Base-by-base conservation (phyloP, 2,113 vertebrate species). In the Amia ocellicauda region DNA sequence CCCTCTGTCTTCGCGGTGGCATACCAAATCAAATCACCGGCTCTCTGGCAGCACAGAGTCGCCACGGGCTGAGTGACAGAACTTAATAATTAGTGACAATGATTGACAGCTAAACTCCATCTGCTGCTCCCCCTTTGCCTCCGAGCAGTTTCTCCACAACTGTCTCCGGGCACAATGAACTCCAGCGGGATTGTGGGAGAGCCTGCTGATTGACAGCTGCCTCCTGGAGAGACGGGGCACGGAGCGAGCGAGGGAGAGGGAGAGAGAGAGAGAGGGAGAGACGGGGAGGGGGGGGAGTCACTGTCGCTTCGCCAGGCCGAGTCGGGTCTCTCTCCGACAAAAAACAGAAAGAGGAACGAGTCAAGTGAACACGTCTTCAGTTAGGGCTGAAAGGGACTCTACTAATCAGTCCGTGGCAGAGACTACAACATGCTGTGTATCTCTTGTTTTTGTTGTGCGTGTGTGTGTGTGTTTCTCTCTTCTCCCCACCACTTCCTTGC, bases 21-120 rank as follows among this genome's bases (percentile, higher is more conserved):
- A 90, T 75, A 85, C 90, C 82, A 88, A 86, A 93, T 93, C 88
- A 89, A 89, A 90, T 88, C 91, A 80, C 87, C 76, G 84, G 73
- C 88, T 89, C 90, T 92, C 85, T 81, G 86, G 84, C 70, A 8
- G 60, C 27, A 50, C 22, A 62, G 69, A 72, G 89, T 93, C 89
- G 92, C 93, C 91, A 93, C 70, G 82, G 93, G 91, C 88, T 96
- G 94, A 98, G 95, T 99, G 96, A 97, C 95, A 98, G 95, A 96
- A 97, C 94, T 96, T 99, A 99, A 99, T 99, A 97, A 98, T 98
- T 96, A 98, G 95, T 98, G 96, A 99, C 94, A 97, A 94, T 98
- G 96, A 99, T 94, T 99, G 96, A 93, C 96, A 96, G 95, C 75
- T 89, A 85, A 91, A 85, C 92, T 96, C 94, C 91, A 91, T 93